These are phyloP conservation scores for Prostheceraeus crozeri DNA, from an alignment of 2,888 invertebrate species.

Conservation along the genomic window DNA sequence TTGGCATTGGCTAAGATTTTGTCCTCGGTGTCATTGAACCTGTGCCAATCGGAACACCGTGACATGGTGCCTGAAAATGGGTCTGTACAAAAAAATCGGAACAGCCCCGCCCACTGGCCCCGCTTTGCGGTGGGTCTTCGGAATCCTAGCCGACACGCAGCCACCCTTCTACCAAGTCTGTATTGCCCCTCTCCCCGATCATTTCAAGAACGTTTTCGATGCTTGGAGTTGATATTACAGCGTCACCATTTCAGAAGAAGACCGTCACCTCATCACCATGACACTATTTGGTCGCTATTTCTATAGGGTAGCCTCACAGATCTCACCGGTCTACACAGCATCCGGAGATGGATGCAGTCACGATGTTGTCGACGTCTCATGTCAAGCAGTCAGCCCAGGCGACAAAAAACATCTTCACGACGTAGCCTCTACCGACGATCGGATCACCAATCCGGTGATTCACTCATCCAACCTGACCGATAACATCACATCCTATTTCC, in stretches of 20 bases:
- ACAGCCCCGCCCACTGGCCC: conserved; percentile 38
- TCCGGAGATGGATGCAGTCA: conserved; percentile 29
- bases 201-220: conserved; percentile 3
- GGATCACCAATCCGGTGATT: no score
- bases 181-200: background rate
- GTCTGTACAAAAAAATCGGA: conserved; percentile 41
- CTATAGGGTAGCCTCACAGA: background rate
- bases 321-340: no score
- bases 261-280: conserved; percentile 42
- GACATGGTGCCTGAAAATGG: no score
- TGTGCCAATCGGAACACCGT: conserved; percentile 42
- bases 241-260: conserved; percentile 34
- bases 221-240: conserved; percentile 31
- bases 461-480: no score
- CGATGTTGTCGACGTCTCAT: background rate
- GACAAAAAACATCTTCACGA: no score
- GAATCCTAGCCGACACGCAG: conserved; percentile 28
- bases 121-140: conserved; percentile 40
- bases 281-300: conserved; percentile 31
- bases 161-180: conserved; percentile 32
- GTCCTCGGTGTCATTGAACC: conserved; percentile 42
- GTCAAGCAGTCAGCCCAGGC: no score
- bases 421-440: no score
- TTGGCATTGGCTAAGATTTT: conserved; percentile 43
- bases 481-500: no score